phyloP scores from a whole-genome alignment of 2,113 vertebrate genomes.

The Catharus bicknelli region DNA sequence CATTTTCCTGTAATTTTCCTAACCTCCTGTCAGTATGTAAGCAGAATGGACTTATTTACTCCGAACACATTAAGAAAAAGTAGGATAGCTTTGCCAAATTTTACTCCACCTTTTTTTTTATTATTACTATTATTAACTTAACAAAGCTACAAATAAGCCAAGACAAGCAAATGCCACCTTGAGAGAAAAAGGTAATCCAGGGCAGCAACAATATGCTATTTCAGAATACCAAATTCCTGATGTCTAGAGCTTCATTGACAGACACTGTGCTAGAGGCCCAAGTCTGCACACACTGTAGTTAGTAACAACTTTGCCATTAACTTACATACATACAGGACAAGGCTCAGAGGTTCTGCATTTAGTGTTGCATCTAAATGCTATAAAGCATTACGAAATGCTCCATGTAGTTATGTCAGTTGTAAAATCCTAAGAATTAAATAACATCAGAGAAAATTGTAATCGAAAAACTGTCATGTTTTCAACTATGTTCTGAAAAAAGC shows the following conservation, averaged over 20 bases:
- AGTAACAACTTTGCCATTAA: background rate
- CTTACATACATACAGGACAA: background rate
- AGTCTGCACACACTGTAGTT: background rate
- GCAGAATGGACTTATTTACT: background rate
- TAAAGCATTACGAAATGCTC: background rate
- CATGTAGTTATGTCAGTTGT: background rate
- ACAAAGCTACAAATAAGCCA: background rate
- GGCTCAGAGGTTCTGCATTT: background rate
- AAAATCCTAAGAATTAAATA: background rate
- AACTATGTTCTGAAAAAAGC: background rate
- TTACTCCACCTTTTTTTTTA: fast-evolving
- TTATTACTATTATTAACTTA: background rate
- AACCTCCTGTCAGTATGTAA: background rate
- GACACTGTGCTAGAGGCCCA: background rate
- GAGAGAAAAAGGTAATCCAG: background rate
- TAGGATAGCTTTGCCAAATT: background rate
- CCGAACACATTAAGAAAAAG: background rate
- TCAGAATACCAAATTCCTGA: background rate
- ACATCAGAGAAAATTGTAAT: fast-evolving
- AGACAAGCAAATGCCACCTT: background rate
- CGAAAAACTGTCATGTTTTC: background rate
- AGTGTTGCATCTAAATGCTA: background rate
- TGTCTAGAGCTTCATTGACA: background rate
- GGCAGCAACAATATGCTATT: background rate
- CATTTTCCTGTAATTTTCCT: background rate